Percentiles rank a stretch among this genome's conserved stretches.
phyloP scores from a whole-genome alignment of 2,113 vertebrate genomes.

The Nestor notabilis region DNA sequence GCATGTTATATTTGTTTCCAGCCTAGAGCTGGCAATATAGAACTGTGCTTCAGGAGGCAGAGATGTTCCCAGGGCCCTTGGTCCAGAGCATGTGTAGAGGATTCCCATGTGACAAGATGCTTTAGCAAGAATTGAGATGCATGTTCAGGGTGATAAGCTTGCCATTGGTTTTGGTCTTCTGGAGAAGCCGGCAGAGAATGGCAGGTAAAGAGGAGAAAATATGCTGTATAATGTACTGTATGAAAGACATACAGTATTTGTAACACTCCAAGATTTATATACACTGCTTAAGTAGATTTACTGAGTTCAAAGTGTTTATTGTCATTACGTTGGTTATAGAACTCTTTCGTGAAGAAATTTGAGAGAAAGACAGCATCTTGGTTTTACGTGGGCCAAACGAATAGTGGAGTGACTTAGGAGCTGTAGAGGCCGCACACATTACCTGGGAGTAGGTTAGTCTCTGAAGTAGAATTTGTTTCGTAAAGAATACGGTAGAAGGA shows the following conservation, averaged over 20 bases:
- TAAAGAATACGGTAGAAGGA: neutral
- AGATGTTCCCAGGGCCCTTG: neutral
- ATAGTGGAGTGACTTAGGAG: neutral
- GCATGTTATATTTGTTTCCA: neutral
- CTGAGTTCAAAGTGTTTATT: neutral
- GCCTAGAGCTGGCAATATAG: neutral
- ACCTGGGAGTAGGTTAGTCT: neutral
- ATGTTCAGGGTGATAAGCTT: neutral
- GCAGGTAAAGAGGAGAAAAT: neutral
- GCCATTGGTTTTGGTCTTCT: neutral
- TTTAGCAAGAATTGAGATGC: neutral
- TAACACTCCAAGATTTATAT: neutral
- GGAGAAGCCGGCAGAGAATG: neutral
- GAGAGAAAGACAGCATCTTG: neutral
- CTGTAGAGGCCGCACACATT: neutral
- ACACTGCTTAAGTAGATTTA: neutral
- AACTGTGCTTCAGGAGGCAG: neutral
- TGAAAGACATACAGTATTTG: neutral
- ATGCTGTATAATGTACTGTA: neutral
- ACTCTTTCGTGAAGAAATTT: neutral
- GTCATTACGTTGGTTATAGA: neutral
- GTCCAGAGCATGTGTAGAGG: neutral
- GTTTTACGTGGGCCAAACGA: neutral
- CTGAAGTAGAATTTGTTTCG: neutral
- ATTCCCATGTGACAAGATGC: neutral